Conservation (phyloP, 2,888 invertebrate species). For the Polietes domitor region DNA sequence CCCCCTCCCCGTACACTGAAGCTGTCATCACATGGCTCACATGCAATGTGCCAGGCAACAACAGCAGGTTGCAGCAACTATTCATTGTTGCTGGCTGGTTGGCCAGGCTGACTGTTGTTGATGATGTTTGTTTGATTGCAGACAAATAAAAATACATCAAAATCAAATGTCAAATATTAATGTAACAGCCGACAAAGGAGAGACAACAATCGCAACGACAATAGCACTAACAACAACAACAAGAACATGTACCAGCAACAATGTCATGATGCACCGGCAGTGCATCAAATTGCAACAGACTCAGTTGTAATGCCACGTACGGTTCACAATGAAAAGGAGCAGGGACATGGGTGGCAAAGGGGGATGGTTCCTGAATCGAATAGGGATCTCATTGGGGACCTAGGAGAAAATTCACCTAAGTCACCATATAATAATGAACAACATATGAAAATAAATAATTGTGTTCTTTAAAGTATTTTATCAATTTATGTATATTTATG, state of each 20-base stretch:
- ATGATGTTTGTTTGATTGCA: conserved; percentile 35
- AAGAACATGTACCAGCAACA: conserved; percentile 43
- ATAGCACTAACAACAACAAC: not conserved
- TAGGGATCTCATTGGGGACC: too few species aligned
- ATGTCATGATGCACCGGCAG: conserved; percentile 59
- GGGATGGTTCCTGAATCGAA: too few species aligned
- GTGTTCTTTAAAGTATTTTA: too few species aligned
- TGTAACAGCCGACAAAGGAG: conserved; percentile 67
- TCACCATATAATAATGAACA: too few species aligned
- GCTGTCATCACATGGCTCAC: conserved; percentile 51
- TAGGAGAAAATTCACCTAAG: too few species aligned
- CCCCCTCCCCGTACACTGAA: conserved; percentile 33
- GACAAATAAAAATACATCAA: conserved; percentile 61
- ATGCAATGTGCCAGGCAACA: conserved; percentile 30
- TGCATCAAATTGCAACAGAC: conserved; percentile 20
- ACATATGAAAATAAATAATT: too few species aligned
- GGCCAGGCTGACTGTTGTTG: conserved; percentile 1
- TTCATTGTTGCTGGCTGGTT: not conserved
- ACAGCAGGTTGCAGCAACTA: conserved; percentile 51
- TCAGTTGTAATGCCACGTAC: conserved; percentile 1
- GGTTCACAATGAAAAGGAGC: not conserved
- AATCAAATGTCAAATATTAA: conserved; percentile 67
- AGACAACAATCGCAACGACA: conserved; percentile 53
- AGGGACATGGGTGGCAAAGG: not conserved
- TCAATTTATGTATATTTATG: too few species aligned